Base-by-base conservation (phyloP, 2,113 vertebrate species). In the Vicugna pacos region DNA sequence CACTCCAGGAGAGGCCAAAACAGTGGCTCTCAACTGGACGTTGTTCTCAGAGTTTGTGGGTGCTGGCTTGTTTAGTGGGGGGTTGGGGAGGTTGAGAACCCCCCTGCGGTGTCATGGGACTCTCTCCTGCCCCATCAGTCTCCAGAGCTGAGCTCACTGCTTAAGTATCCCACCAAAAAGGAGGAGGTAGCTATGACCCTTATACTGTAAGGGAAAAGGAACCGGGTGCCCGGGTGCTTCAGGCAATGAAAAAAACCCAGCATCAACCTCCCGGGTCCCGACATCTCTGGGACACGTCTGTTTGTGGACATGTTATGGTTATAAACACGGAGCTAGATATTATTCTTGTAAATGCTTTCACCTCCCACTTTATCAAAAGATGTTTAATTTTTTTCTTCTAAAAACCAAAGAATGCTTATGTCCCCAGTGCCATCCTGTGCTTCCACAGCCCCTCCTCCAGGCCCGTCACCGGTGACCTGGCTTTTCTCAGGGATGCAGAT, bases 161-260 rank as follows among this genome's bases (percentile, higher is more conserved):
- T 32, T 67, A 42, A 35, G 16, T 24, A 30, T 58, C 48, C 75
- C 35, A 16, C 35, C 6, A 6, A 52, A 46, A 50, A 11, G 4
- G 16, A 32, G 20, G 17, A 8, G 11, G 32, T 13, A 11, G 5
- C n/a, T 14, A 7, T 54, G 30, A 19, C 32, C n/a, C 8, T 50
- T 32, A 35, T 10, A 4, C 8, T 8, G 2, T 22, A 52, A 58
- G 28, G 56, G 24, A 19, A 17, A 12, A 9, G 6, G 22, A 16
- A 0, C 9, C 0, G 24, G 16, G 50, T 1, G 0, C n/a, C 22
- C 7, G 0, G 16, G 26, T 30, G 4, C 54, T 54, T 28, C 1
- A 0, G 16, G n/a, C n/a, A n/a, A n/a, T n/a, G n/a, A n/a, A n/a
- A n/a, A 35, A 42, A 17, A 62, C 38, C 13, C 8, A 4, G 7